Percentiles rank a stretch among this genome's conserved stretches.
These are phyloP conservation scores for Terrapene triunguis DNA, from an alignment of 2,113 vertebrate genomes.

Conservation along the genomic window DNA sequence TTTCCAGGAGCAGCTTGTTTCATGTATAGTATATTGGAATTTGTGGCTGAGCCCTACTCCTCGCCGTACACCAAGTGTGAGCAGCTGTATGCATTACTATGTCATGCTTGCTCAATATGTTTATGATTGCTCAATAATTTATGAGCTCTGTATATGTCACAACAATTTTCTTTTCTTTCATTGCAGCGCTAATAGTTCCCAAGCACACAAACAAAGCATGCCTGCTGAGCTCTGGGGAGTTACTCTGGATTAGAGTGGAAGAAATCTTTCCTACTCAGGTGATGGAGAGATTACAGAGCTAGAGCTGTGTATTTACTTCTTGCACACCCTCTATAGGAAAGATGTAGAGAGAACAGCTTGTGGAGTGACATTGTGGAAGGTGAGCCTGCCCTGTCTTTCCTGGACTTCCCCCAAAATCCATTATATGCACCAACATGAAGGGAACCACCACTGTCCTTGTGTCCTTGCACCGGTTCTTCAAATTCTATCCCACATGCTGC, in stretches of 20 bases:
- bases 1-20: slow-evolving; percentile 46
- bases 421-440: background rate
- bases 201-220: background rate
- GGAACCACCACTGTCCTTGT: background rate
- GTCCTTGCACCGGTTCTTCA: background rate
- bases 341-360: background rate
- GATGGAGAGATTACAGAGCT: background rate
- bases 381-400: background rate
- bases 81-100: slow-evolving; percentile 35
- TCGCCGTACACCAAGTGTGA: slow-evolving; percentile 34
- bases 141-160: background rate
- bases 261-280: background rate
- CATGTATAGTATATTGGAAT: slow-evolving; percentile 20
- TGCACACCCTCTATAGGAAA: background rate
- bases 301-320: background rate
- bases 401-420: background rate
- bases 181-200: background rate
- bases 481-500: background rate
- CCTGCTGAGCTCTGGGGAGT: background rate
- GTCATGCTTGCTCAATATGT: slow-evolving; percentile 23
- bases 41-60: slow-evolving; percentile 27
- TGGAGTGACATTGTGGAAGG: background rate
- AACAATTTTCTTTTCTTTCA: slow-evolving; percentile 39
- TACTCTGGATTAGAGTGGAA: background rate
- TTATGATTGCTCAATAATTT: slow-evolving; percentile 50